phyloP scores from a whole-genome alignment of 2,797 vertebrate genomes.

The Columba guinea region DNA sequence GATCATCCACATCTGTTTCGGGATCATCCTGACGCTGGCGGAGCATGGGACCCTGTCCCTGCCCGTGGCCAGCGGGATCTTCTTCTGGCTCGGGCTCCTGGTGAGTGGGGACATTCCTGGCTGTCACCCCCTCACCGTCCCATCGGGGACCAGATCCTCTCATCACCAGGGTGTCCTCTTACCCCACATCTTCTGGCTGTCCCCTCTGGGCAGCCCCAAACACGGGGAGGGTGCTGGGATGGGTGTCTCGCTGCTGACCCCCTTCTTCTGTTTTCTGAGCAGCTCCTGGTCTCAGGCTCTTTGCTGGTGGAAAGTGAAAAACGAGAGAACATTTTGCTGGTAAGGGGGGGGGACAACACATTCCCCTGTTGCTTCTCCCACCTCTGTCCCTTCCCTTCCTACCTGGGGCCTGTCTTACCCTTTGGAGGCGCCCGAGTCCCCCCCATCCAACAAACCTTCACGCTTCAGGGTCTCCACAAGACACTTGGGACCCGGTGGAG shows the following conservation, averaged over 20 bases:
- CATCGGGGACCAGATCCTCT: rapidly evolving
- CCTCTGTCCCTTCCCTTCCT: neutral
- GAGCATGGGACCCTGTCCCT: neutral
- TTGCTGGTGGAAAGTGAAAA: constrained; percentile 60
- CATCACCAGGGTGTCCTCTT: neutral
- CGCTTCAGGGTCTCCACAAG: rapidly evolving
- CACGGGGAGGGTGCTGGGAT: rapidly evolving
- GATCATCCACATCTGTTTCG: constrained; percentile 5
- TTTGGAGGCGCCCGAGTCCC: rapidly evolving
- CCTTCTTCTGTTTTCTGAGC: neutral
- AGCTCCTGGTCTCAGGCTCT: constrained; percentile 58
- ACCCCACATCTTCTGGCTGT: too few relatives aligned
- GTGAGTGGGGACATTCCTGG: neutral
- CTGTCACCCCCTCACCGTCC: rapidly evolving
- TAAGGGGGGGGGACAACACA: neutral
- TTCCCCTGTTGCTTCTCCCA: neutral
- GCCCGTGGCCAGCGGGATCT: constrained; percentile 27
- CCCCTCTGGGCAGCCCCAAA: neutral
- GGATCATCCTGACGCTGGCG: neutral
- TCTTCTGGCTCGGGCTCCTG: constrained; percentile 64
- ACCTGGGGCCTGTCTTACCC: too few relatives aligned
- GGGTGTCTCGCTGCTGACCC: neutral
- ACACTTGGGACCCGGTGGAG: rapidly evolving
- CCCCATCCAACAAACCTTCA: neutral
- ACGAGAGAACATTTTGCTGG: constrained; percentile 28